Conservation (phyloP, 2,113 vertebrate genomes). For the Corythornis cristatus region DNA sequence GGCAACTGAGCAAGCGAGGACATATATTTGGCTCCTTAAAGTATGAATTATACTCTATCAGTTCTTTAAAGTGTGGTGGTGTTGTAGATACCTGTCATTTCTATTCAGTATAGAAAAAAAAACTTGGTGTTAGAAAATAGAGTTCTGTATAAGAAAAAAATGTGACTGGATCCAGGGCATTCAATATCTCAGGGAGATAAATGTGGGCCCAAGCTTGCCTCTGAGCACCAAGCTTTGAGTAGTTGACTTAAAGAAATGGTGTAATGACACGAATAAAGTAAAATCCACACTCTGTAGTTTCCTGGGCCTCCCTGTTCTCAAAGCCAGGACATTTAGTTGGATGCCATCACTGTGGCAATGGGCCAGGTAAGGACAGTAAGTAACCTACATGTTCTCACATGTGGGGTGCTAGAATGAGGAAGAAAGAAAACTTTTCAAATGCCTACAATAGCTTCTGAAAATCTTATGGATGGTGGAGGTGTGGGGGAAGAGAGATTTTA, state of each 20-base stretch:
- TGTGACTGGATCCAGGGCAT: background rate
- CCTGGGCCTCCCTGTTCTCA: background rate
- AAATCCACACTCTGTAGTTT: background rate
- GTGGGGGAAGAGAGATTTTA: background rate
- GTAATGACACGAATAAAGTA: background rate
- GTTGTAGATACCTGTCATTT: background rate
- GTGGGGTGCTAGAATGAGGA: background rate
- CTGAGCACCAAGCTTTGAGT: background rate
- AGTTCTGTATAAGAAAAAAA: background rate
- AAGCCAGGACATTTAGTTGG: background rate
- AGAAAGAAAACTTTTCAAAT: background rate
- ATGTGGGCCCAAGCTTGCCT: background rate
- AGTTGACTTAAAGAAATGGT: background rate
- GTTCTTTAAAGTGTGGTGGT: background rate
- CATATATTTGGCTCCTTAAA: background rate
- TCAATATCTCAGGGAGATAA: background rate
- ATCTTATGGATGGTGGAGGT: background rate
- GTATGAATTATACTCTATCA: background rate
- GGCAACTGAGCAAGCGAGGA: background rate
- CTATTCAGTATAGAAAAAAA: background rate
- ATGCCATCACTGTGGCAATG: background rate
- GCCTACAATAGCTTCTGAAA: background rate
- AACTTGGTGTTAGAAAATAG: background rate
- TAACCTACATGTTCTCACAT: background rate
- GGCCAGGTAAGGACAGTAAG: background rate